Evolutionary conservation across 2,888 invertebrate species (phyloP), one percentile per base, ranked within the genome.

Genomic region (Chelonus formosanus): DNA sequence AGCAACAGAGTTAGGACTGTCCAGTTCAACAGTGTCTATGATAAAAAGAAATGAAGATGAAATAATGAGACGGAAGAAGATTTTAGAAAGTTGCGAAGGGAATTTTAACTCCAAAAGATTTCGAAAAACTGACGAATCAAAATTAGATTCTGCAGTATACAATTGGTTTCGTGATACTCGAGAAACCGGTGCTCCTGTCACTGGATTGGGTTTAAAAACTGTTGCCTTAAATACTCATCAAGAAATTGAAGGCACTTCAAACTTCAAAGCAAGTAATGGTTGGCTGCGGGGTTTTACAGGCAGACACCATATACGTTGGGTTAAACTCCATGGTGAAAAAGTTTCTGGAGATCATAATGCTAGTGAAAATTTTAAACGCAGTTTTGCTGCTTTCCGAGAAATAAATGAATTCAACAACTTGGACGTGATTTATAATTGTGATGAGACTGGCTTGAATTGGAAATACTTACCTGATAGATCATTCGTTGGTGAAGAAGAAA

Each of bases 141-240:
- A 40, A 40, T 40, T 40, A 40, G 40, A 40, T 40, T 40, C 4
- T 40, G 5, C 40, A 40, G 40, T 40, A 5, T 40, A 40, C 40
- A 40, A 40, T 40, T 40, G 5, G 40, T 40, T 40, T 40, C 40
- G 40, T 40, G 40, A 40, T 40, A 40, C 40, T 40, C 40, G 40
- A 40, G 40, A 40, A 40, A 40, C 40, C 4, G 40, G 40, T 40
- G 40, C 40, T 5, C 40, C 40, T 40, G 40, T 40, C 40, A 40
- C 40, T 40, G 40, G 40, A 4, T 40, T 5, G 5, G 5, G 4
- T 40, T 5, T 40, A 5, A 40, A 40, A 40, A 5, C 40, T 40
- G 34, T 59, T 56, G 32, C 10, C 34, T 44, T 32, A 57, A 45
- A 63, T 56, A 52, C 32, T 6, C 20, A 52, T 32, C 32, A 32